Base-by-base conservation (phyloP, 2,888 invertebrate genomes). In the Ochlodes sylvanus region DNA sequence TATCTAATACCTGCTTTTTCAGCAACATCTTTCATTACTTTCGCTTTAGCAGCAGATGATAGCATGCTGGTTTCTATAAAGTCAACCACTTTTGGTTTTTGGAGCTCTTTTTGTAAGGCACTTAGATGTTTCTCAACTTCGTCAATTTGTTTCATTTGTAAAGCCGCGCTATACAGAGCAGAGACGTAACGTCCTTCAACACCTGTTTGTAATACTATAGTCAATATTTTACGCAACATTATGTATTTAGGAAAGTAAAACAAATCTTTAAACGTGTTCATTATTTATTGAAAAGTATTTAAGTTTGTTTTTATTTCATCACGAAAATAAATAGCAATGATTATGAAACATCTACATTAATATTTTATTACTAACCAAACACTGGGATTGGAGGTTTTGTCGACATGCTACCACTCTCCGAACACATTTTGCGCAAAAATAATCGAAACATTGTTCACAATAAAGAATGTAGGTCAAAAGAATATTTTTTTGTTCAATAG, bases 121-220 rank as follows among this genome's bases (percentile, higher is more conserved):
- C 75, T 74, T 0, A 91, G 73, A 73, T 83, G 73, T 71, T 83
- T 78, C 64, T 90, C 90, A 1, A 84, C 84, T 9, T 80, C 76
- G 0, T 90, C 87, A 1, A 90, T 67, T 68, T 91, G 77, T 0
- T 85, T 81, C 77, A 74, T 80, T 71, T 89, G 80, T 1, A 76
- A 64, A 27, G 86, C 84, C 5, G 89, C 90, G 44, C 88, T 88
- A 69, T 86, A 92, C 2, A 92, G 72, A 1, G 91, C 90, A 3
- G 85, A 71, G 5, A 90, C 90, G 57, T 90, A 92, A 1, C 88
- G 82, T 0, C 91, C 91, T 77, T 88, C 88, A 21, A 88, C 74
- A 52, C 90, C 90, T 89, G 60, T 19, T 58, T 1, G 4, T 54
- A 50, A 10, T 1, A 54, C 21, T 19, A 27, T 5, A 27, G 32